Base-by-base conservation (phyloP, 1,140 invertebrate genomes). In the Archegozetes longisetosus region DNA sequence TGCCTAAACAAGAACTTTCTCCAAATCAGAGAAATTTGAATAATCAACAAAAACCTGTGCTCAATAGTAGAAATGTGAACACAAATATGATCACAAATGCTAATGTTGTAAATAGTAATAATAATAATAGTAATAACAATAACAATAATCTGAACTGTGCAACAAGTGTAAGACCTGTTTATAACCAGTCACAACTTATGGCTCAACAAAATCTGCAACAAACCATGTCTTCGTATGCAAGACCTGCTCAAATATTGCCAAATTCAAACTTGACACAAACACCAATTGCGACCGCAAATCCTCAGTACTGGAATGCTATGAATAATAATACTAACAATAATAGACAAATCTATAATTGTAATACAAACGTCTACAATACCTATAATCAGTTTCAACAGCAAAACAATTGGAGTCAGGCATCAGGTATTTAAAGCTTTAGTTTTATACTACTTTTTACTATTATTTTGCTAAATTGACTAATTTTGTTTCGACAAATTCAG, bases 1-100 rank as follows among this genome's bases (percentile, higher is more conserved):
- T 62, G 57, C 63, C 69, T 22, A 67, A 67, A 40, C 66, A 62
- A 22, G 69, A 68, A 60, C 68, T 66, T 46, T 65, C n/a, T 58
- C 64, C 55, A 70, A 61, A 69, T 29, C 51, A 60, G n/a, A 53
- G 57, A 28, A 61, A 63, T n/a, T 60, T 54, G 27, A 63, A 64
- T 55, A 62, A 53, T 49, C 46, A 61, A 61, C 47, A 49, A 54
- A 50, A 49, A 56, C 32, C 32, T 40, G 17, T 40, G 32, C 51
- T 22, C 26, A 55, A 17, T 51, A 61, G 48, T 57, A 59, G 54
- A 29, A 60, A 58, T 58, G 59, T 20, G 24, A 52, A 4, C 24
- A 32, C 27, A 49, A 49, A 12, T 50, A 27, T n/a, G n/a, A 58
- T 32, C 20, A 58, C 20, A 58, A 58, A 20, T 22, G 23, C 54